These are phyloP conservation scores for Clarias fuscus DNA, from an alignment of 2,797 vertebrate species.

Conservation along the genomic window DNA sequence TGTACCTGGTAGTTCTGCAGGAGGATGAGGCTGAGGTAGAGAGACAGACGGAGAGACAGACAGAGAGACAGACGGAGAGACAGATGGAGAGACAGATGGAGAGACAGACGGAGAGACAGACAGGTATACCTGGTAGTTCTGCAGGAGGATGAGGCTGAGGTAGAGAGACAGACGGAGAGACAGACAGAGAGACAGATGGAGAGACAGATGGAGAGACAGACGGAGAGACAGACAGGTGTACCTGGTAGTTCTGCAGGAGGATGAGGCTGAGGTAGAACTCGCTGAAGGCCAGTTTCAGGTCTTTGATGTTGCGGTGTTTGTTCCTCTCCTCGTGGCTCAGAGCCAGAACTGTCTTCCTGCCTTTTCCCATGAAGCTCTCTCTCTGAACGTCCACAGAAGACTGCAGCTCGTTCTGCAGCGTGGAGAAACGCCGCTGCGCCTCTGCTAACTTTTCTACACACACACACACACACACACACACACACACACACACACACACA, in stretches of 20 bases:
- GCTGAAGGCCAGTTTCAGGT: constrained; percentile 97
- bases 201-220: constrained; percentile 44
- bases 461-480: constrained; percentile 17
- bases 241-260: constrained; percentile 93
- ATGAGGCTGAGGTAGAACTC: constrained; percentile 99
- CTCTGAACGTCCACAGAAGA: constrained; percentile 92
- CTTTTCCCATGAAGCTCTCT: constrained; percentile 85
- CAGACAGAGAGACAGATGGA: constrained; percentile 75
- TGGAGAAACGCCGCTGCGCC: constrained; percentile 91
- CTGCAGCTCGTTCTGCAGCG: constrained; percentile 94
- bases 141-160: too few species aligned
- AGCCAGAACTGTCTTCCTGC: constrained; percentile 87
- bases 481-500: constrained; percentile 30
- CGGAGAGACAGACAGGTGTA: constrained; percentile 1
- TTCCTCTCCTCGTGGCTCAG: constrained; percentile 93
- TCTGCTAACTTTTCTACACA: constrained; percentile 92
- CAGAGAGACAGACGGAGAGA: neutral
- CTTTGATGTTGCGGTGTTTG: constrained; percentile 86
- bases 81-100: neutral
- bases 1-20: constrained; percentile 81
- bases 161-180: neutral
- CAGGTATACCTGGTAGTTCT: neutral
- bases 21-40: constrained; percentile 94
- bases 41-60: neutral
- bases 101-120: neutral